Base-by-base conservation (phyloP, 2,113 vertebrate genomes). In the Pomatorhinus ruficollis region DNA sequence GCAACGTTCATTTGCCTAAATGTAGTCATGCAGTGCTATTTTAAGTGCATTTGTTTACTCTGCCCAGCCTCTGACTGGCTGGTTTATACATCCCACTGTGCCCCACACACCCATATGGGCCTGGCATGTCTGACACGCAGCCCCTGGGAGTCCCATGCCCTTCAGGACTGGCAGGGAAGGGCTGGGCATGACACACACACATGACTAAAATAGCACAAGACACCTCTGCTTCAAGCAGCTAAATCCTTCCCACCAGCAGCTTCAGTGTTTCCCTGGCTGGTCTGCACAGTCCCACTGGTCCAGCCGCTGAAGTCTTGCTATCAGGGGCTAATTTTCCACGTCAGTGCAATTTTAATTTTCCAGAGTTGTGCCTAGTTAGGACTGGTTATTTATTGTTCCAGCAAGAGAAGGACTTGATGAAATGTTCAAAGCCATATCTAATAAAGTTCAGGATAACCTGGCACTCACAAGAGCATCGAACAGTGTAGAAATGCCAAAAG, bases 281-380 rank as follows among this genome's bases (percentile, higher is more conserved):
- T 54, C 65, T 66, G 66, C 47, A 65, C 30, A 33, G 39, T 71
- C 61, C 65, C 2, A 0, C 47, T 37, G 27, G 25, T 63, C 61
- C 88, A 56, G 61, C 61, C 66, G 64, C 77, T 74, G 3, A 44
- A 64, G 31, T 56, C 77, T 52, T 65, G 42, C 54, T 83, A 59
- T 76, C 61, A 61, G 19, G 39, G 81, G 30, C 61, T 94, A 68
- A 69, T 95, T 93, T 93, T 96, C 90, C 75, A 74, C 11, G 2
- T 68, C 78, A 71, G 53, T 64, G 84, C 65, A 71, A 78, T 82
- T 89, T 78, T 91, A 84, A 89, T 96, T 90, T 95, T 79, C 77
- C 60, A 42, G 72, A 91, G 60, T 75, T 81, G 64, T 4, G 20
- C 83, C 88, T 93, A 74, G 59, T 83, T 90, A 89, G 54, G 70